phyloP scores from a whole-genome alignment of 2,113 vertebrate species.

The Leptocoma aspasia region DNA sequence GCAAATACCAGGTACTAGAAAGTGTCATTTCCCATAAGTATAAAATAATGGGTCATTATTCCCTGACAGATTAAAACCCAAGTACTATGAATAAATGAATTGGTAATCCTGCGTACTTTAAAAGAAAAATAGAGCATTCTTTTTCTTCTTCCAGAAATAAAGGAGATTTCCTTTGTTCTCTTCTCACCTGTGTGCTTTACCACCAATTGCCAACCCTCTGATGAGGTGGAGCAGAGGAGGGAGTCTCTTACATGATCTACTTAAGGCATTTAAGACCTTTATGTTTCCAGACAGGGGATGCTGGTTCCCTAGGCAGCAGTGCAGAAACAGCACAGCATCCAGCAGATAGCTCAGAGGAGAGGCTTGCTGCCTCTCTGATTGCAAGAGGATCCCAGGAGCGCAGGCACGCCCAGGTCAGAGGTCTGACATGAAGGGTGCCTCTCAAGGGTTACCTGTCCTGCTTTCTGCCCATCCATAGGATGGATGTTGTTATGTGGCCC shows the following conservation, averaged over 20 bases:
- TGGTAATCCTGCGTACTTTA: slow-evolving; percentile 23
- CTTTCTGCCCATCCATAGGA: neutral
- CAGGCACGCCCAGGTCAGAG: rapidly evolving
- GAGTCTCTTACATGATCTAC: neutral
- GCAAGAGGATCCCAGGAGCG: neutral
- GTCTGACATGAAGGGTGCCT: neutral
- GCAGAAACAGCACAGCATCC: neutral
- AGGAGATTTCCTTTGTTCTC: slow-evolving; percentile 56
- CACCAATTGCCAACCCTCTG: neutral
- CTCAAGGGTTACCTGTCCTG: neutral
- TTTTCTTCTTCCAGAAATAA: slow-evolving; percentile 47
- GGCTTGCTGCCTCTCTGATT: neutral
- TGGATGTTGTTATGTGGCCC: rapidly evolving
- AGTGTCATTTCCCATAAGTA: slow-evolving; percentile 63
- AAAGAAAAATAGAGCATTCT: slow-evolving; percentile 38
- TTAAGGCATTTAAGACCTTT: neutral
- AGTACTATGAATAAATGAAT: slow-evolving; percentile 60
- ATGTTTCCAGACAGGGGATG: neutral
- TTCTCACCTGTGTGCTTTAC: neutral
- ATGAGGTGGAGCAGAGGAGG: neutral
- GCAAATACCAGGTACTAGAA: slow-evolving; percentile 52
- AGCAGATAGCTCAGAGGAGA: neutral
- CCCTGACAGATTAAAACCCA: slow-evolving; percentile 58
- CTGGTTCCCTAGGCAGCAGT: neutral
- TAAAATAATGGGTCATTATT: slow-evolving; percentile 68